Conservation (phyloP, 2,888 invertebrate species). For the Aphelenchoides bicaudatus region DNA sequence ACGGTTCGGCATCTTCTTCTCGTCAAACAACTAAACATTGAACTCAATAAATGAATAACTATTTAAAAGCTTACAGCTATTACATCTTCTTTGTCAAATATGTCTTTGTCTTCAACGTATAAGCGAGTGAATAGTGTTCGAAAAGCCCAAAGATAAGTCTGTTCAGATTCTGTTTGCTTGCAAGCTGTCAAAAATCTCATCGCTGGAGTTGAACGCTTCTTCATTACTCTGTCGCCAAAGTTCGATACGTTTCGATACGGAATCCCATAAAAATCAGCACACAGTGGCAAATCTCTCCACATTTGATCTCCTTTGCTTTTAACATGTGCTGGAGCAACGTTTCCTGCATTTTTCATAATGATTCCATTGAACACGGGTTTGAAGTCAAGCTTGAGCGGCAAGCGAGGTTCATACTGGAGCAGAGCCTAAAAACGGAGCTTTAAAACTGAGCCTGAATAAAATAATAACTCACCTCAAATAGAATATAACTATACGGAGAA, state of each 20-base stretch:
- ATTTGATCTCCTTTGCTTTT: slow-evolving; percentile 3
- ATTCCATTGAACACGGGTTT: slow-evolving; percentile 11
- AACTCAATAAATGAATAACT: not conserved
- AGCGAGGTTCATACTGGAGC: not conserved
- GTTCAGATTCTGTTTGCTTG: not conserved
- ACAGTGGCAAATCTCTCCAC: slow-evolving; percentile 1
- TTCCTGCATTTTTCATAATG: slow-evolving; percentile 8
- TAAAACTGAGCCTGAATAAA: not conserved
- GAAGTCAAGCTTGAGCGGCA: slow-evolving; percentile 1
- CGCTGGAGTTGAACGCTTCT: slow-evolving; percentile 4
- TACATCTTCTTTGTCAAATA: slow-evolving; percentile 5
- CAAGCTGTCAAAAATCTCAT: slow-evolving; percentile 6
- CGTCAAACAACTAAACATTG: not conserved
- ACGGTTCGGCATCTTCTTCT: not conserved
- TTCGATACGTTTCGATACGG: slow-evolving; percentile 1
- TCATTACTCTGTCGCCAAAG: slow-evolving; percentile 6
- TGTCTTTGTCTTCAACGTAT: slow-evolving; percentile 10
- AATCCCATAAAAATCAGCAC: not conserved
- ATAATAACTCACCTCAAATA: not conserved
- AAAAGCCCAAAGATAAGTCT: not conserved
- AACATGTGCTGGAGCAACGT: not conserved
- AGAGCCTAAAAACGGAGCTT: not conserved
- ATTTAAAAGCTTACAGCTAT: not conserved
- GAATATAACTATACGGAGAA: slow-evolving; percentile 2
- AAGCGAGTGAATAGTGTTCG: slow-evolving; percentile 5